phyloP scores from a whole-genome alignment of 1,140 invertebrate genomes.

The Subanguina moxae region DNA sequence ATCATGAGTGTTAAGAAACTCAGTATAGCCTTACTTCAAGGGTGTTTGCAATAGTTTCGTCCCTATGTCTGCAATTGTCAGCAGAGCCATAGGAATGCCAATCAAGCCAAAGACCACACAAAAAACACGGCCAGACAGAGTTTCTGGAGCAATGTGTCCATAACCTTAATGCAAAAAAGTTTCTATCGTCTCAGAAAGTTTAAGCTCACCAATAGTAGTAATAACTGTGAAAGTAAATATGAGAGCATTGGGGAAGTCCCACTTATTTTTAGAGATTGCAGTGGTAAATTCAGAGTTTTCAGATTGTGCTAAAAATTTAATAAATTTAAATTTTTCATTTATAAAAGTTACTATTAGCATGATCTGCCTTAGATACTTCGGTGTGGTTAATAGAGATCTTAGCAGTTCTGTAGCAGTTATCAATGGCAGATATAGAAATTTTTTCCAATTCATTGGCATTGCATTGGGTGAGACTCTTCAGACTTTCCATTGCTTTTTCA shows the following conservation, averaged over 20 bases:
- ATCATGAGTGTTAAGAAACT: no score
- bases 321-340: slow-evolving; percentile 4
- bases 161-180: slow-evolving; percentile 14
- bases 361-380: background rate
- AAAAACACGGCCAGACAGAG: slow-evolving; percentile 24
- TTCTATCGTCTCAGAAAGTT: background rate
- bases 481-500: slow-evolving; percentile 15
- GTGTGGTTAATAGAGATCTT: slow-evolving; percentile 11
- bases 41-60: no score
- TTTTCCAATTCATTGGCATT: slow-evolving; percentile 14
- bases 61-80: slow-evolving; percentile 40
- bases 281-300: background rate
- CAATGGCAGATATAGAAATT: slow-evolving; percentile 20
- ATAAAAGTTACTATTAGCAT: background rate
- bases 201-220: slow-evolving; percentile 31
- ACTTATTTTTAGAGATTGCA: background rate
- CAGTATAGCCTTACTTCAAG: no score
- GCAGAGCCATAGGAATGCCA: slow-evolving; percentile 30
- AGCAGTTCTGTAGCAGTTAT: slow-evolving; percentile 29
- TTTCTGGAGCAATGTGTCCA: slow-evolving; percentile 33
- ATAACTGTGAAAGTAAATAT: slow-evolving; percentile 36
- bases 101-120: slow-evolving; percentile 38
- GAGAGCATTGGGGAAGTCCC: slow-evolving; percentile 15
- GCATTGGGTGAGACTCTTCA: slow-evolving; percentile 13
- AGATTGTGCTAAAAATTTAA: background rate